Base-by-base conservation (phyloP, 2,888 invertebrate species). In the Dicycla oo region DNA sequence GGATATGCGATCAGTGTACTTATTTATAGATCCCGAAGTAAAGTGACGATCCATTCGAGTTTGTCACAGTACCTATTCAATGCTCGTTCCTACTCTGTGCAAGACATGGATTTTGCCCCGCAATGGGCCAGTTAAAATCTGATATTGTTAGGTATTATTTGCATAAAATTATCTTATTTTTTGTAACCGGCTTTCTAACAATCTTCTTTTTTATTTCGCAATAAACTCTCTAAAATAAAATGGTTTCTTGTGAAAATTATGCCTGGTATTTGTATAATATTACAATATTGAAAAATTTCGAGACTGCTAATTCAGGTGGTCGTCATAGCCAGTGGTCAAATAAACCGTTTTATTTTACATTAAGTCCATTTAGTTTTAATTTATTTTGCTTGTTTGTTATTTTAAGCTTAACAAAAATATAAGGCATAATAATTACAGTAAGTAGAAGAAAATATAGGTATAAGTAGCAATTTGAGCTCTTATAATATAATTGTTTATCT, bases 321-420 rank as follows among this genome's bases (percentile, higher is more conserved):
- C 88, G 88, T 87, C 86, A 88, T 86, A 88, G 75, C 76, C 87
- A 84, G 67, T 86, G 88, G 83, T 73, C 81, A 82, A 84, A 58
- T 81, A 75, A 85, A 81, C 78, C 20, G 51, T 75, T 69, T 51
- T 56, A 81, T 60, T 70, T 54, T 71, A 62, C 74, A 82, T 70
- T 75, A 69, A 75, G 43, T 57, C 11, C 10, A 13, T 38, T 76
- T 74, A 49, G 34, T 57, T 57, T 51, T 15, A n/a, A 51, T 57
- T 30, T 73, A 51, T 62, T 62, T 75, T 30, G 47, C 40, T 61
- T 61, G 26, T 58, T 69, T 69, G 34, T 49, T 60, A 47, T 77
- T 58, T 38, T 23, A 40, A 30, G 51, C 40, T n/a, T 40, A 15
- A n/a, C 18, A 34, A 69, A 67, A 30, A 67, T 15, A 68, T 47